Conservation (phyloP, 64 coral and sea anemone species). For the Platygyra sinensis region DNA sequence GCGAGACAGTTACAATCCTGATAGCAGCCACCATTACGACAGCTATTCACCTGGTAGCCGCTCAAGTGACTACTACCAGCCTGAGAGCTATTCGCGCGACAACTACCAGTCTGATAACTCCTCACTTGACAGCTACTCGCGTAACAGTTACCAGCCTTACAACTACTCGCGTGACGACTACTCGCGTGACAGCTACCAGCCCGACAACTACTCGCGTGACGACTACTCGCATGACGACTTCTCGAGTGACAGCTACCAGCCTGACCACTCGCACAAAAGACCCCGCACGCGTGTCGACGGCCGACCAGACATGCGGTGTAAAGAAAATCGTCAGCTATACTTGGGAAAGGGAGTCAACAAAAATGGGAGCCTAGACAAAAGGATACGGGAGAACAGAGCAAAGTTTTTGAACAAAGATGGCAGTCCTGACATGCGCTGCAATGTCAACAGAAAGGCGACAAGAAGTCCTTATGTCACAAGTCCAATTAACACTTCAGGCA, state of each 20-base stretch:
- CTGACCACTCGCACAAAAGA: neutral
- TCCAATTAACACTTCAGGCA: neutral
- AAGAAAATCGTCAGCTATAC: slow-evolving; percentile 9
- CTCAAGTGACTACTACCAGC: neutral
- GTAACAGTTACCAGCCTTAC: neutral
- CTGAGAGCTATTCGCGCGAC: neutral
- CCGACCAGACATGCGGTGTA: slow-evolving; percentile 40
- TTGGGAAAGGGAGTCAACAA: slow-evolving; percentile 13
- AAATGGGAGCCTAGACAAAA: slow-evolving; percentile 18
- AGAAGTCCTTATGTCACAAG: neutral
- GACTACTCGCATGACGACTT: neutral
- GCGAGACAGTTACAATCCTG: neutral
- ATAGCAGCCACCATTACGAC: neutral
- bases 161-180: neutral
- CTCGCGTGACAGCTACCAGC: neutral
- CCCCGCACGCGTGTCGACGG: neutral
- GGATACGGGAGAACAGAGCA: slow-evolving; percentile 1
- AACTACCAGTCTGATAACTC: neutral
- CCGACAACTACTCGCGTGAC: neutral
- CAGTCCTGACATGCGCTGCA: neutral
- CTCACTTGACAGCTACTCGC: neutral
- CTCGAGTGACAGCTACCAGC: neutral
- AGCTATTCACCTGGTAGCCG: neutral
- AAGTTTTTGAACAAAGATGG: neutral
- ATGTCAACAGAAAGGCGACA: neutral